These are phyloP conservation scores for Alsophila aescularia DNA, from an alignment of 2,888 invertebrate genomes.

Conservation along the genomic window DNA sequence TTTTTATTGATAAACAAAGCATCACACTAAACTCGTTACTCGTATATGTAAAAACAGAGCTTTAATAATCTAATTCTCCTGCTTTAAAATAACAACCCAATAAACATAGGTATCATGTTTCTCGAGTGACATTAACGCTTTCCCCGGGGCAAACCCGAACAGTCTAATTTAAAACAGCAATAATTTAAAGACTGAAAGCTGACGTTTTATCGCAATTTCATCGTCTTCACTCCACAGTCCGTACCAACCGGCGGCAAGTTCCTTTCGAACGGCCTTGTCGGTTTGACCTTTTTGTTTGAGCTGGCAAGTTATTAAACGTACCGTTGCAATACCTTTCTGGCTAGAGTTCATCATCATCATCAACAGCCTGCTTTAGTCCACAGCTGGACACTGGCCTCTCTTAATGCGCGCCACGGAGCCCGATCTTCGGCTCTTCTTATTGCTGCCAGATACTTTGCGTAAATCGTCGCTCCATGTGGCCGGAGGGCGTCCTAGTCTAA, in stretches of 20 bases:
- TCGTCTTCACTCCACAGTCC: conserved; percentile 53
- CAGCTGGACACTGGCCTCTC: too few species aligned
- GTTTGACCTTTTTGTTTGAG: conserved; percentile 75
- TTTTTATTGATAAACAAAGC: too few species aligned
- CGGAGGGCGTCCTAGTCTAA: too few species aligned
- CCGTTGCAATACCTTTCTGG: conserved; percentile 6
- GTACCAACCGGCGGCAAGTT: conserved; percentile 75
- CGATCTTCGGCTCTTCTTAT: too few species aligned
- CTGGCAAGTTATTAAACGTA: conserved; percentile 38
- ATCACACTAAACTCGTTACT: too few species aligned
- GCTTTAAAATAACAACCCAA: too few species aligned
- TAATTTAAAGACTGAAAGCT: conserved; percentile 62
- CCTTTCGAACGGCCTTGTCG: conserved; percentile 73
- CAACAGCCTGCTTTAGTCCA: too few species aligned
- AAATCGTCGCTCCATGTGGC: too few species aligned
- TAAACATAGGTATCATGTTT: neutral
- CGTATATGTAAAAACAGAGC: too few species aligned
- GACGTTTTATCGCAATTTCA: conserved; percentile 69
- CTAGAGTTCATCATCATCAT: neutral
- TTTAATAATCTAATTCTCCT: too few species aligned
- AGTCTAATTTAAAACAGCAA: conserved; percentile 52
- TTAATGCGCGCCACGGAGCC: too few species aligned
- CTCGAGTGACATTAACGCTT: neutral
- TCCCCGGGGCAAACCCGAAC: conserved; percentile 3
- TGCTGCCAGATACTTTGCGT: too few species aligned